Evolutionary conservation across 2,888 invertebrate species (phyloP), one percentile per base, ranked within the genome.

Genomic region (Saturnia pavonia): DNA sequence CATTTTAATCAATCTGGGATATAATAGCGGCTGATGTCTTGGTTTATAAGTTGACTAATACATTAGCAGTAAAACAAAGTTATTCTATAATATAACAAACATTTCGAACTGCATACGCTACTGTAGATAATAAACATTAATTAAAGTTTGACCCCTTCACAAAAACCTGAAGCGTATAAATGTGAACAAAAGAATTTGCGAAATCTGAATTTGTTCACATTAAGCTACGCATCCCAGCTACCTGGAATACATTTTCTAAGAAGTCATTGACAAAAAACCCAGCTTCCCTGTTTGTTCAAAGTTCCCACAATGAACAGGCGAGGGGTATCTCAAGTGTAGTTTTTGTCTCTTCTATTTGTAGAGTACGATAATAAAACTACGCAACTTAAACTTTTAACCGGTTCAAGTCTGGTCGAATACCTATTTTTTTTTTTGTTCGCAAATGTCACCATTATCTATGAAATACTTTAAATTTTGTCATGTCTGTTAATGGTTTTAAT

Each of bases 261-360:
- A 91, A 91, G 77, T 76, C 77, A 73, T 75, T 75, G 72, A 83
- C 82, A 87, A 91, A 91, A 91, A 90, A 85, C 77, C 71, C 80
- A 79, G 83, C 86, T 85, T 88, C 87, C 84, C 86, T 82, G 83
- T 87, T 86, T 83, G 85, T 85, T 88, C 80, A 82, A 83, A 82
- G 87, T 92, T 92, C 93, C 91, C 93, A 93, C 91, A 94, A 89
- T 87, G 83, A 83, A 79, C 81, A 79, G 82, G 77, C 84, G 86
- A 88, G 88, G 91, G 91, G 83, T 82, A 85, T 89, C 86, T 93
- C 88, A 88, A 92, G 93, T 91, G 90, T 85, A 81, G 87, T 92
- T 92, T 93, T 93, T 93, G 87, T 91, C 86, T 85, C 78, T 84
- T 85, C 88, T 90, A 90, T 90, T 91, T 89, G 87, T 90, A 82